Conservation (phyloP, 1,140 invertebrate species). For the Papilio xuthus region DNA sequence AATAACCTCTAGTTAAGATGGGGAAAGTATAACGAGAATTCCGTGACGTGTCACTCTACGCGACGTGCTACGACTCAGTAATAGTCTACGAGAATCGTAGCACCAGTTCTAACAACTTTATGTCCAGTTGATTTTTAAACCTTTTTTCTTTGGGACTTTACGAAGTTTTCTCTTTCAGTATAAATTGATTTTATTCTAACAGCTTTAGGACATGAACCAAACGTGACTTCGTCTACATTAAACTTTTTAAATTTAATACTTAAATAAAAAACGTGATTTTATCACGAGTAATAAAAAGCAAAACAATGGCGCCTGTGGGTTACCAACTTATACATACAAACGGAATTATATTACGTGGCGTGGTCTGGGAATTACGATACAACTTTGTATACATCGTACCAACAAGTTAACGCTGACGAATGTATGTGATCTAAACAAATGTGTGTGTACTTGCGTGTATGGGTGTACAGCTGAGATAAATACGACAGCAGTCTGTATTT, state of each 20-base stretch:
- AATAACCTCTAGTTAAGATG: slow-evolving; percentile 14
- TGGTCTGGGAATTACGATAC: background rate
- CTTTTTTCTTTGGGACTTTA: background rate
- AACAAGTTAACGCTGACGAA: slow-evolving; percentile 30
- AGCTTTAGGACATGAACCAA: background rate
- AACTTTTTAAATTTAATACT: background rate
- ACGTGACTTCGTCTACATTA: no score
- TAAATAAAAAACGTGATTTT: background rate
- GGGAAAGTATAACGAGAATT: slow-evolving; percentile 13
- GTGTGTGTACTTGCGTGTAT: background rate
- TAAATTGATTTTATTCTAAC: background rate
- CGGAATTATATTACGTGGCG: background rate
- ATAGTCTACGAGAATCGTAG: slow-evolving; percentile 23
- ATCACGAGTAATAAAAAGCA: background rate
- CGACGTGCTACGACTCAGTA: slow-evolving; percentile 15
- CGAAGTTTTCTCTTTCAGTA: background rate
- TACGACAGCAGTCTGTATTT: slow-evolving; percentile 15
- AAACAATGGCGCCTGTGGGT: background rate
- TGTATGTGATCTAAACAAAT: background rate
- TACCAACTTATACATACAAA: background rate
- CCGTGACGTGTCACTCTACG: slow-evolving; percentile 26
- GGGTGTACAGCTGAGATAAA: slow-evolving; percentile 7
- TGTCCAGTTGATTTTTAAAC: slow-evolving; percentile 16
- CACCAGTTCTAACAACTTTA: background rate
- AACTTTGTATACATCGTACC: slow-evolving; percentile 5